phyloP scores from a whole-genome alignment of 2,113 vertebrate species.

The Origma solitaria region DNA sequence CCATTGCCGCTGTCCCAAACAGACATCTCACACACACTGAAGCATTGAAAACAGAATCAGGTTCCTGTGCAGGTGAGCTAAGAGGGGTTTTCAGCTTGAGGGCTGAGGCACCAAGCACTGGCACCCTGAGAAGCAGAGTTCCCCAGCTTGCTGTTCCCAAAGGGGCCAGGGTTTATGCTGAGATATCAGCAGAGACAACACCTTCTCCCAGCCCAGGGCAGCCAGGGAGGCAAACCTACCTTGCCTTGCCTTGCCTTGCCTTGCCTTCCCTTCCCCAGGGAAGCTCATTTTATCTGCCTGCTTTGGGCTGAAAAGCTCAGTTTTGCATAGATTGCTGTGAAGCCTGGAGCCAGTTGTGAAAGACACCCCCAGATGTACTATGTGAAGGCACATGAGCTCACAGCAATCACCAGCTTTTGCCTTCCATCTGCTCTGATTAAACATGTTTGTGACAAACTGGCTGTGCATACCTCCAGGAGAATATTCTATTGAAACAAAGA shows the following conservation, averaged over 20 bases:
- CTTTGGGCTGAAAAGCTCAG: not conserved
- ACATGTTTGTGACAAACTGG: not conserved
- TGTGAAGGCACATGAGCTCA: not conserved
- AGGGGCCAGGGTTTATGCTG: not conserved
- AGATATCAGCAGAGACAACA: not conserved
- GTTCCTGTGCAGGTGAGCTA: not conserved
- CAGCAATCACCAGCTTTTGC: not conserved
- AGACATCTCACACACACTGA: not conserved
- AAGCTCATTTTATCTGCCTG: not conserved
- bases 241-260: no score
- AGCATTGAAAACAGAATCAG: not conserved
- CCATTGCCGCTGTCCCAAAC: not conserved
- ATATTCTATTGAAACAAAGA: not conserved
- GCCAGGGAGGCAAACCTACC: not conserved
- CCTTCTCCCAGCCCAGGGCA: not conserved
- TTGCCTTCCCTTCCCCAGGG: no score
- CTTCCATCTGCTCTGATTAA: slow-evolving; percentile 29
- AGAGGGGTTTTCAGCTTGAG: not conserved
- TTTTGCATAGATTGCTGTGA: not conserved
- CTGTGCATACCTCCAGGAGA: not conserved
- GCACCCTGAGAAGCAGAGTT: not conserved
- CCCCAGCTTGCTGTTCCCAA: not conserved
- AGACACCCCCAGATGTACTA: not conserved
- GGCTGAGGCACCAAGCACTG: not conserved
- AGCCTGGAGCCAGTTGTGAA: not conserved